These are phyloP conservation scores for Julus scanicus DNA, from an alignment of 2,888 invertebrate genomes.

Conservation along the genomic window DNA sequence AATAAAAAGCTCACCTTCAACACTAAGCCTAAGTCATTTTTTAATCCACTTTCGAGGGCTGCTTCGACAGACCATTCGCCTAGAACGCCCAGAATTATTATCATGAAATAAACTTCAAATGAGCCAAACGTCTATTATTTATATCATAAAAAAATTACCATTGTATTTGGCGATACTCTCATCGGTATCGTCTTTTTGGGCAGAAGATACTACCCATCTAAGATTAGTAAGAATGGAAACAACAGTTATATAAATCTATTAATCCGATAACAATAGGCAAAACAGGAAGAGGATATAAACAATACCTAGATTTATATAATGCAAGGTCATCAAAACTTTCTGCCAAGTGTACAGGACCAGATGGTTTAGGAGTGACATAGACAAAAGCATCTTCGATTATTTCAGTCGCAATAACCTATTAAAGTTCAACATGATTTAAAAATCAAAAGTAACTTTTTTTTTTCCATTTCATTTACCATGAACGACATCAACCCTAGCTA, in stretches of 20 bases:
- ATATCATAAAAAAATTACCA: constrained; percentile 70
- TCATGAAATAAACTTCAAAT: not conserved
- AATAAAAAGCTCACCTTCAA: constrained; percentile 73
- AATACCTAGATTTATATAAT: constrained; percentile 74
- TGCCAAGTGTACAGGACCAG: constrained; percentile 77
- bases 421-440: constrained; percentile 8
- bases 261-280: not conserved
- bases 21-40: constrained; percentile 87
- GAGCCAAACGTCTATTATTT: not conserved
- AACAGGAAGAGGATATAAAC: not conserved
- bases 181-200: constrained; percentile 87
- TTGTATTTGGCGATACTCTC: constrained; percentile 95
- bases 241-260: not conserved
- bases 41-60: constrained; percentile 80
- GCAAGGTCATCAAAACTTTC: constrained; percentile 87
- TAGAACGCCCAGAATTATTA: constrained; percentile 61
- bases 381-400: constrained; percentile 66
- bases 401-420: constrained; percentile 34
- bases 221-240: not conserved
- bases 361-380: constrained; percentile 79
- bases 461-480: too few relatives aligned
- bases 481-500: too few relatives aligned
- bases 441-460: not conserved
- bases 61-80: constrained; percentile 78
- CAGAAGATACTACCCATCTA: constrained; percentile 86